Evolutionary conservation across 1,140 invertebrate species (phyloP).

Genomic region (Aphelinus certus): DNA sequence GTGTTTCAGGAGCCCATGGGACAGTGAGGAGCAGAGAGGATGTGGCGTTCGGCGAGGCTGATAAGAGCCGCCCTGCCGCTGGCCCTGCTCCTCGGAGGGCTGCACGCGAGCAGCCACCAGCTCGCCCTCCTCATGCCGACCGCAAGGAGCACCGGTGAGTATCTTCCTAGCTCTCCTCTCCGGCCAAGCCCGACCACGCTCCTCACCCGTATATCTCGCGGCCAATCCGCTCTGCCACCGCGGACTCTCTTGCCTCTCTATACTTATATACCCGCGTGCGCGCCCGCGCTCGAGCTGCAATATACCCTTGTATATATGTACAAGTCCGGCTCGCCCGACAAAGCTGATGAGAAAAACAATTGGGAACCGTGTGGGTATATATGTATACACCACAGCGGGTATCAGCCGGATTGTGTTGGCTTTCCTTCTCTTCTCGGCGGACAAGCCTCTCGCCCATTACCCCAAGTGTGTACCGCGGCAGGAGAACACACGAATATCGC

Average conservation of each 20-base stretch:
- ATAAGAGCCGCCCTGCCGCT: slow-evolving; percentile 53
- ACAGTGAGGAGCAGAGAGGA: slow-evolving; percentile 47
- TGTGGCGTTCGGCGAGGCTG: slow-evolving; percentile 55
- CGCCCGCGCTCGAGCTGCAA: background rate
- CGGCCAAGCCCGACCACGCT: background rate
- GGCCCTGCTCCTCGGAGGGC: slow-evolving; percentile 53
- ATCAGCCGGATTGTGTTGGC: background rate
- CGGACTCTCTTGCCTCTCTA: background rate
- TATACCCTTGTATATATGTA: background rate
- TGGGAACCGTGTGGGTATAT: too few relatives aligned
- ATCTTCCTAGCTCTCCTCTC: background rate
- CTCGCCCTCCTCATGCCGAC: slow-evolving; percentile 56
- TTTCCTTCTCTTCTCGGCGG: background rate
- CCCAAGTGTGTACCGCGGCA: background rate
- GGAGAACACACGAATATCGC: background rate
- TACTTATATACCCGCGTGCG: background rate
- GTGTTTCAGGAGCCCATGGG: slow-evolving; percentile 50
- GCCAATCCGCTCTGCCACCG: background rate
- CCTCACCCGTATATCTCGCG: background rate
- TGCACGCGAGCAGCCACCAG: slow-evolving; percentile 55
- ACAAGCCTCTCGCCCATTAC: background rate
- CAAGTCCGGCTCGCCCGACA: background rate
- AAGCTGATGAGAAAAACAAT: too few relatives aligned
- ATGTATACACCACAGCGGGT: too few relatives aligned
- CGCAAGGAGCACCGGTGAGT: slow-evolving; percentile 58